phyloP scores from a whole-genome alignment of 1,140 invertebrate species.

The Leguminivora glycinivorella region DNA sequence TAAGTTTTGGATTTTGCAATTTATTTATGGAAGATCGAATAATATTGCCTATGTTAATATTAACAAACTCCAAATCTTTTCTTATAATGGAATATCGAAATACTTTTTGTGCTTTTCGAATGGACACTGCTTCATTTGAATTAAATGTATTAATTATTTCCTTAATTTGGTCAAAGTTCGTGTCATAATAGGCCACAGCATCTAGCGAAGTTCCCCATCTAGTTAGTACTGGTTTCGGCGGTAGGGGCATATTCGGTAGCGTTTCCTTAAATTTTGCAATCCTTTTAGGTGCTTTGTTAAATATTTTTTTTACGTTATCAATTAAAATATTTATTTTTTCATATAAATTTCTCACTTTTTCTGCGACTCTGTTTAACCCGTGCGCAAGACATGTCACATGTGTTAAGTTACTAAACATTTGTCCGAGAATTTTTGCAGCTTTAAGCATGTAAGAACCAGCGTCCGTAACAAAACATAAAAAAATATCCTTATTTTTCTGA shows the following conservation, averaged over 20 bases:
- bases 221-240: slow-evolving; percentile 2
- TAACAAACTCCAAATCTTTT: not conserved
- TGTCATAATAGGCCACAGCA: slow-evolving; percentile 3
- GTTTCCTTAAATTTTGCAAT: slow-evolving; percentile 7
- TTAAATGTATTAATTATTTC: slow-evolving; percentile 1
- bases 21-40: not conserved
- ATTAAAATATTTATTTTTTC: not conserved
- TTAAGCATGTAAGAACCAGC: slow-evolving; percentile 3
- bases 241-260: slow-evolving; percentile 5
- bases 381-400: not conserved
- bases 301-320: slow-evolving; percentile 2
- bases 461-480: slow-evolving; percentile 3
- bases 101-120: no score
- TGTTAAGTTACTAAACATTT: slow-evolving; percentile 4
- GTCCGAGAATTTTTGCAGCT: not conserved
- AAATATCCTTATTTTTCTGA: slow-evolving; percentile 1
- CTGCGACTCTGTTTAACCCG: not conserved
- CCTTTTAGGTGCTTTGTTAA: slow-evolving; percentile 6
- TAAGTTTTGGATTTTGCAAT: no score
- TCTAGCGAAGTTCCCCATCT: slow-evolving; percentile 2
- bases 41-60: slow-evolving; percentile 1
- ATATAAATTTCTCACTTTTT: slow-evolving; percentile 8
- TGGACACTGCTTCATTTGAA: no score
- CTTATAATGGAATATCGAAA: no score
- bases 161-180: slow-evolving; percentile 6